Conservation (phyloP, 2,888 invertebrate genomes). For the Drosophila robusta region DNA sequence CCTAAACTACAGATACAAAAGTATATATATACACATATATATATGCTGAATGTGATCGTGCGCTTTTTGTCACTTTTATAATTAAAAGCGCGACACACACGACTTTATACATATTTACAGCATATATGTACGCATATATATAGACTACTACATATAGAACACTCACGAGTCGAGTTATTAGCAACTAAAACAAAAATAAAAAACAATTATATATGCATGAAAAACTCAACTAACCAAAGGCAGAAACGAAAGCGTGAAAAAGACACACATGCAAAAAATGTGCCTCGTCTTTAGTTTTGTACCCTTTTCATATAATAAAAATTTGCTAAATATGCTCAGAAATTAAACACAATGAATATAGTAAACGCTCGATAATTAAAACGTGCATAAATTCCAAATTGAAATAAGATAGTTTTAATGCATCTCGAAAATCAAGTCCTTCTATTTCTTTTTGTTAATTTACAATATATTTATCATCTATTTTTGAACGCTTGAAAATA, state of each 20-base stretch:
- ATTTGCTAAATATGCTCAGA: conserved; percentile 39
- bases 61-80: conserved; percentile 69
- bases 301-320: conserved; percentile 20
- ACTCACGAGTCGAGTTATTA: conserved; percentile 50
- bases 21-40: conserved; percentile 18
- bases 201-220: conserved; percentile 30
- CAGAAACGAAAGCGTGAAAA: conserved; percentile 7
- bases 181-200: conserved; percentile 37
- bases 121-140: conserved; percentile 4
- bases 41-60: conserved; percentile 11
- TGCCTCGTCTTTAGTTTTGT: conserved; percentile 20
- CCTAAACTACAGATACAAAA: conserved; percentile 33
- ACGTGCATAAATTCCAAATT: background rate
- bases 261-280: conserved; percentile 28
- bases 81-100: conserved; percentile 57
- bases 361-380: background rate
- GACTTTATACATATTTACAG: conserved; percentile 27
- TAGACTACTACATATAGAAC: conserved; percentile 27
- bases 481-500: no score
- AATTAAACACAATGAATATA: conserved; percentile 16
- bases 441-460: no score
- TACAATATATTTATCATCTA: no score
- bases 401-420: background rate
- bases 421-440: no score
- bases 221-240: conserved; percentile 23